Conservation (phyloP, 2,888 invertebrate species). For the Chaetogeoica ovagalla region DNA sequence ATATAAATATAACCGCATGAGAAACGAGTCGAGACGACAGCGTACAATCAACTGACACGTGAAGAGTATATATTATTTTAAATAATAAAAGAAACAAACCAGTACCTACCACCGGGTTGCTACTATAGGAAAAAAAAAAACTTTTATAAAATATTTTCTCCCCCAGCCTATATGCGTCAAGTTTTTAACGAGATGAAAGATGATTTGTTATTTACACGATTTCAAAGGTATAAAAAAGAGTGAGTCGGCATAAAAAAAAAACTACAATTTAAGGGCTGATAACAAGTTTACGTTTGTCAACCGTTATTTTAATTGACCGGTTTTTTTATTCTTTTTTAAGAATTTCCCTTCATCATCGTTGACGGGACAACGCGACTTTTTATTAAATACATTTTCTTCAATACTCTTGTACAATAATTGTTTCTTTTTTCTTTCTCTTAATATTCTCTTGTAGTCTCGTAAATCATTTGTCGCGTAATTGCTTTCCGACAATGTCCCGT, state of each 20-base stretch:
- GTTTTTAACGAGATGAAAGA: constrained; percentile 1
- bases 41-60: too few species aligned
- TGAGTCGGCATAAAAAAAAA: constrained; percentile 28
- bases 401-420: constrained; percentile 30
- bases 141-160: too few species aligned
- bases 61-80: too few species aligned
- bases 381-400: constrained; percentile 4
- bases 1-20: too few species aligned
- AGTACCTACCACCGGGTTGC: too few species aligned
- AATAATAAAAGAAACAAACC: too few species aligned
- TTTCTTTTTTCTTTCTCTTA: constrained; percentile 12
- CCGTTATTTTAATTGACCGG: constrained; percentile 33
- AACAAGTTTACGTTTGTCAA: background rate
- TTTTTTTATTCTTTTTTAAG: too few species aligned
- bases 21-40: too few species aligned
- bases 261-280: background rate
- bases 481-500: constrained; percentile 40
- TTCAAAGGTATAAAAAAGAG: constrained; percentile 1
- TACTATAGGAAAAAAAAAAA: too few species aligned
- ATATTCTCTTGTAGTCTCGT: background rate
- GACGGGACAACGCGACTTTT: background rate
- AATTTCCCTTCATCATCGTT: constrained; percentile 3
- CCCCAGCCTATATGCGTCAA: too few species aligned
- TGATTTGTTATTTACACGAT: background rate
- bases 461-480: constrained; percentile 20